phyloP scores from a whole-genome alignment of 2,113 vertebrate genomes.

The Lanius collurio region DNA sequence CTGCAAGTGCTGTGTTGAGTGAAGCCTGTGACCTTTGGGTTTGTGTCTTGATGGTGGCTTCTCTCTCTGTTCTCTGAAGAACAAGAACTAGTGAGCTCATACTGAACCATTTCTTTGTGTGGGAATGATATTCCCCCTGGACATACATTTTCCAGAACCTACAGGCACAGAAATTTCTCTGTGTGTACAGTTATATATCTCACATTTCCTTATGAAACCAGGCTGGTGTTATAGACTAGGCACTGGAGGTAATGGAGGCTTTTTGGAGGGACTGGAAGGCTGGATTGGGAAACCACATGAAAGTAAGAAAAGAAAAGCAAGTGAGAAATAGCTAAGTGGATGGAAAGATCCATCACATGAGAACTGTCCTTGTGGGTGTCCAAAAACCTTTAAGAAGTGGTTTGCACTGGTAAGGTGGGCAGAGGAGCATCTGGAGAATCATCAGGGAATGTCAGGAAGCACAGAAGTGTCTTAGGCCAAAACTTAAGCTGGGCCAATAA shows the following conservation, averaged over 20 bases:
- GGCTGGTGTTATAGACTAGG: background rate
- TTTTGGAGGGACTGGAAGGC: background rate
- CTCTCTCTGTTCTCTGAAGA: background rate
- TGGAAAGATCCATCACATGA: background rate
- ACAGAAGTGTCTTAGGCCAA: background rate
- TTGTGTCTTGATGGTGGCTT: background rate
- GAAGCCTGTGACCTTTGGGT: background rate
- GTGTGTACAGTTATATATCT: background rate
- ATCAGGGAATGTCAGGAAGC: background rate
- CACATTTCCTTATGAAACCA: background rate
- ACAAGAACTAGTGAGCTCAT: background rate
- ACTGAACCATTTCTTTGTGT: background rate
- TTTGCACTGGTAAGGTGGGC: background rate
- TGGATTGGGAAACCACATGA: background rate
- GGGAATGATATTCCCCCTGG: background rate
- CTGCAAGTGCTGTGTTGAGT: background rate
- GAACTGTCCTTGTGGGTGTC: background rate
- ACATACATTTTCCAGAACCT: background rate
- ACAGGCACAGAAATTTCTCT: background rate
- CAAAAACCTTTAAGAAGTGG: background rate
- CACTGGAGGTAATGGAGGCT: background rate
- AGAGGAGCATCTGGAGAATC: background rate
- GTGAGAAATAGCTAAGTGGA: background rate
- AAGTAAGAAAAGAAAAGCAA: background rate
- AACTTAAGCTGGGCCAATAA: background rate